Evolutionary conservation across 2,888 invertebrate genomes (phyloP).

Genomic region (Lordiphosa andalusiaca): DNA sequence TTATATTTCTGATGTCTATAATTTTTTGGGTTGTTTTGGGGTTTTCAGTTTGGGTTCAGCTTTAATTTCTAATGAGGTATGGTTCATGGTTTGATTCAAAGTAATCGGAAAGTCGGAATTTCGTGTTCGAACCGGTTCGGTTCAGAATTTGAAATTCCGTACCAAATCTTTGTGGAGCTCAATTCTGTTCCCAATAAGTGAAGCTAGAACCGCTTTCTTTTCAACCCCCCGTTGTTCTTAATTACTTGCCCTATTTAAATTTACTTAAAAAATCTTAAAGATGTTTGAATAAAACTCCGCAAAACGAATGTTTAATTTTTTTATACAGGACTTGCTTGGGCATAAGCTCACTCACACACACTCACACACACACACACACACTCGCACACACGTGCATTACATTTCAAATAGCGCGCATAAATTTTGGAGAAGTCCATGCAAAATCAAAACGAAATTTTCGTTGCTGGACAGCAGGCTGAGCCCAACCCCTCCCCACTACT

Average conservation of each 20-base stretch:
- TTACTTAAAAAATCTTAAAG: slow-evolving; percentile 29
- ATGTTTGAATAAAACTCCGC: not conserved
- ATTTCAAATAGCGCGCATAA: slow-evolving; percentile 60
- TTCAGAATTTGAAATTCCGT: too few species aligned
- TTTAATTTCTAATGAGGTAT: too few species aligned
- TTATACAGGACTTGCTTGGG: slow-evolving; percentile 7
- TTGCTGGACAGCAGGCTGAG: slow-evolving; percentile 59
- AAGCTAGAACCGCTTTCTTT: too few species aligned
- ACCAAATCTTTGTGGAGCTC: too few species aligned
- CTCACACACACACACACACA: slow-evolving; percentile 21
- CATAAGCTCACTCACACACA: slow-evolving; percentile 21
- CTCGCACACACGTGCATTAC: slow-evolving; percentile 49
- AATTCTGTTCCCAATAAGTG: too few species aligned
- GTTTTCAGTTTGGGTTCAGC: too few species aligned
- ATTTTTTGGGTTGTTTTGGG: too few species aligned
- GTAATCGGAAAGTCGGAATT: too few species aligned
- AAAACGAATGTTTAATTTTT: slow-evolving; percentile 34
- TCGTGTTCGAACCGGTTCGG: too few species aligned
- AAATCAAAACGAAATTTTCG: slow-evolving; percentile 64
- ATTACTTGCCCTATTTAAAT: not conserved
- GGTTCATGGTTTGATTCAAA: too few species aligned
- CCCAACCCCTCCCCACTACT: slow-evolving; percentile 14
- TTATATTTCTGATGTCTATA: too few species aligned
- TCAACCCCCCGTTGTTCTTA: too few species aligned
- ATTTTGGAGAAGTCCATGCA: slow-evolving; percentile 61